Evolutionary conservation across 2,888 invertebrate genomes (phyloP).

Genomic region (Stenotaenia linearis): DNA sequence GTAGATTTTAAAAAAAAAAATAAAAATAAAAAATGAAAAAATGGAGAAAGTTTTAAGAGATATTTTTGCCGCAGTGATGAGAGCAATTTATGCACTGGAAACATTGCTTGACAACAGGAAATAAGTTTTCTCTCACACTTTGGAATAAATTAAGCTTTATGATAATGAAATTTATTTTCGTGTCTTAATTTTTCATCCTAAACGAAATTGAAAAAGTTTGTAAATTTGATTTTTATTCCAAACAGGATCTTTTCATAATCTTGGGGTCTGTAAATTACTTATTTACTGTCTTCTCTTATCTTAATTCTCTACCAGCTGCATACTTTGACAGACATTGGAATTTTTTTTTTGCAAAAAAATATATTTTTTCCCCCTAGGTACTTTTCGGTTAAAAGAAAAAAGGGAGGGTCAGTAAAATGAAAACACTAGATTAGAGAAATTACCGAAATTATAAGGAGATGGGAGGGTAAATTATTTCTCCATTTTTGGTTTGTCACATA

Average conservation of each 20-base stretch:
- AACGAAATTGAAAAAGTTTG: neutral
- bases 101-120: conserved; percentile 9
- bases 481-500: neutral
- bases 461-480: neutral
- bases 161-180: neutral
- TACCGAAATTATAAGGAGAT: neutral
- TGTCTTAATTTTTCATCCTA: neutral
- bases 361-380: neutral
- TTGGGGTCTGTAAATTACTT: neutral
- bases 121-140: conserved; percentile 2
- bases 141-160: neutral
- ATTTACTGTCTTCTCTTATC: conserved; percentile 4
- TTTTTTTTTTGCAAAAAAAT: neutral
- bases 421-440: conserved; percentile 19
- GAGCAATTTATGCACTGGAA: neutral
- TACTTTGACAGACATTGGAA: neutral
- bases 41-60: neutral
- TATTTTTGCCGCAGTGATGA: neutral
- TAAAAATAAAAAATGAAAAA: neutral
- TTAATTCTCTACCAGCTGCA: conserved; percentile 6
- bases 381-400: neutral
- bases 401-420: neutral
- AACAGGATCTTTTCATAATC: neutral
- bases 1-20: neutral
- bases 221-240: neutral